These are phyloP conservation scores for Helleia helle DNA, from an alignment of 2,888 invertebrate species.

Conservation along the genomic window DNA sequence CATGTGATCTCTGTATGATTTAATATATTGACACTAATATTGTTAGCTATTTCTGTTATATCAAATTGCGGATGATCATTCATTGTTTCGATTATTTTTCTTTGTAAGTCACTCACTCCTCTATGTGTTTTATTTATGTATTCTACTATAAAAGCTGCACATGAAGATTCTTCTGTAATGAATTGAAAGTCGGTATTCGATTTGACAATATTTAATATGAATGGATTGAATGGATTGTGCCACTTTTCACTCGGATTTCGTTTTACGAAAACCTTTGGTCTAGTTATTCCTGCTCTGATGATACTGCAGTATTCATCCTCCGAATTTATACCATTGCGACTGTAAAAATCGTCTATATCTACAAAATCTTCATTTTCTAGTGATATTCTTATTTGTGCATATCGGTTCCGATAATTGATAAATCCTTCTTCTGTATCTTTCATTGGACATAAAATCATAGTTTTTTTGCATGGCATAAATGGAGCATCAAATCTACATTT, in stretches of 20 bases:
- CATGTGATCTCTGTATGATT: slow-evolving; percentile 31
- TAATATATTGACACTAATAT: slow-evolving; percentile 22
- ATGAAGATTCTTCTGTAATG: slow-evolving; percentile 20
- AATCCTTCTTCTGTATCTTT: no score
- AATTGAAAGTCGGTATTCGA: slow-evolving; percentile 27
- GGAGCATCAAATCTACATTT: no score
- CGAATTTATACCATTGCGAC: slow-evolving; percentile 24
- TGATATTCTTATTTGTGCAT: no score
- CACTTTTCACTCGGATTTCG: slow-evolving; percentile 35
- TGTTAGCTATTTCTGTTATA: slow-evolving; percentile 13
- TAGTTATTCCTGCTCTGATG: slow-evolving; percentile 28
- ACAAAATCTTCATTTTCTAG: no score
- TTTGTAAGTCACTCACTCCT: slow-evolving; percentile 30
- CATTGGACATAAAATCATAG: no score
- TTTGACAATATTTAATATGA: slow-evolving; percentile 28
- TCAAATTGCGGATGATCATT: slow-evolving; percentile 19
- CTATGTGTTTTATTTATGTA: slow-evolving; percentile 32
- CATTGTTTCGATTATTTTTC: slow-evolving; percentile 24
- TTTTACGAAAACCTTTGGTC: slow-evolving; percentile 35
- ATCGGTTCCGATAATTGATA: no score
- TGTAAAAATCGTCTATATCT: slow-evolving; percentile 29
- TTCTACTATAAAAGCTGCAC: slow-evolving; percentile 36
- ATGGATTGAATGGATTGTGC: slow-evolving; percentile 43
- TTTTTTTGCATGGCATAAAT: no score
- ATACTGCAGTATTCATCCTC: slow-evolving; percentile 19